Conservation (phyloP, 2,797 vertebrate genomes). For the Chrosomus eos region DNA sequence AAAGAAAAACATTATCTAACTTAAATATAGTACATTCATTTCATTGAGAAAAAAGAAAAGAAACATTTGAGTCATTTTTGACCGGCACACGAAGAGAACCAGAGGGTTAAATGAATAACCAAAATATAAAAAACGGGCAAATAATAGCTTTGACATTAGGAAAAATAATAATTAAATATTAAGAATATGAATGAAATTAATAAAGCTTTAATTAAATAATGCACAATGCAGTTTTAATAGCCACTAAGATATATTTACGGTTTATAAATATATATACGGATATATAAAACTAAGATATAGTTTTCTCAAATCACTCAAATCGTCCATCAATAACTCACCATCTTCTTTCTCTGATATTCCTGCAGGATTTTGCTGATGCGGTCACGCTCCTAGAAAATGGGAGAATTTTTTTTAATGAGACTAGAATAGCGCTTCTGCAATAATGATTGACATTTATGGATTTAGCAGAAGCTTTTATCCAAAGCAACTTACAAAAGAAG, state of each 20-base stretch:
- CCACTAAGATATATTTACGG: background rate
- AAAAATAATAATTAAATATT: background rate
- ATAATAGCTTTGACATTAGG: background rate
- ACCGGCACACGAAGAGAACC: background rate
- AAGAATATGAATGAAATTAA: background rate
- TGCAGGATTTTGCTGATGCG: conserved; percentile 90
- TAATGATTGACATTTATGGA: background rate
- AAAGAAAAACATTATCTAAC: background rate
- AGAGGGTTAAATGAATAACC: background rate
- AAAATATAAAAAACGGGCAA: too few relatives aligned
- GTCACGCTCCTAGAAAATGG: conserved; percentile 83
- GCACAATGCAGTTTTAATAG: background rate
- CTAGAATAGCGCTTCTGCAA: background rate
- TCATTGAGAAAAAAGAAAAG: background rate
- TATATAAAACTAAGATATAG: too few relatives aligned
- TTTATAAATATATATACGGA: too few relatives aligned
- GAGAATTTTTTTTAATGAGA: background rate
- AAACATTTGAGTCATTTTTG: background rate
- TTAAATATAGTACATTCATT: background rate
- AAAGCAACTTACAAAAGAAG: background rate
- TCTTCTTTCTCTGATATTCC: conserved; percentile 93
- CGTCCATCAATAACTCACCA: conserved; percentile 78
- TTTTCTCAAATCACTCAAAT: background rate
- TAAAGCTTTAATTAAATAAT: background rate
- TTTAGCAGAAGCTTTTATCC: background rate